phyloP scores from a whole-genome alignment of 2,888 invertebrate species.

The Drosophila siamana region DNA sequence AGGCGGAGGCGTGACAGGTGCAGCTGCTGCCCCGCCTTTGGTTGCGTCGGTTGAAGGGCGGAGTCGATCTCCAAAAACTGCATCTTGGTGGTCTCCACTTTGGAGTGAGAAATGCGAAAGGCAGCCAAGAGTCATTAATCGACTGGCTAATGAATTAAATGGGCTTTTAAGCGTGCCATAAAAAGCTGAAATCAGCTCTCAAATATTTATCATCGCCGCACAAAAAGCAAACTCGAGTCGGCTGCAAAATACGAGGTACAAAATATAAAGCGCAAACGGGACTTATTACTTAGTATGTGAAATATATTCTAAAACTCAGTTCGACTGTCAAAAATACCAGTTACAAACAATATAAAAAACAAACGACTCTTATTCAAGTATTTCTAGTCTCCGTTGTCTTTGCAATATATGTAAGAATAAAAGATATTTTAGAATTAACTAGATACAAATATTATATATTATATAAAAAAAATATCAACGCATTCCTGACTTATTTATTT shows the following conservation, averaged over 20 bases:
- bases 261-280: too few species aligned
- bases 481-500: too few species aligned
- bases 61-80: slow-evolving; percentile 22
- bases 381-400: too few species aligned
- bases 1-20: slow-evolving; percentile 64
- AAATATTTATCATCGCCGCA: slow-evolving; percentile 49
- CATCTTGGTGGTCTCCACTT: slow-evolving; percentile 47
- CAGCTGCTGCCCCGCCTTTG: slow-evolving; percentile 30
- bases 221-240: neutral
- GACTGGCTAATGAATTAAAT: slow-evolving; percentile 74
- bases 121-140: slow-evolving; percentile 45
- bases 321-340: too few species aligned
- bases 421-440: too few species aligned
- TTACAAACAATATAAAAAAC: too few species aligned
- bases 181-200: slow-evolving; percentile 35
- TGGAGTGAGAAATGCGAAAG: slow-evolving; percentile 46
- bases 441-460: too few species aligned
- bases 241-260: neutral
- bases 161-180: slow-evolving; percentile 38
- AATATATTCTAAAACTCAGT: too few species aligned
- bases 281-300: too few species aligned
- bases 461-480: too few species aligned
- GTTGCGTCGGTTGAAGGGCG: neutral
- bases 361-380: too few species aligned
- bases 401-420: too few species aligned